Percentiles rank a stretch among this genome's conserved stretches.
Conservation (phyloP, 2,113 vertebrate species). For the Centropus unirufus region DNA sequence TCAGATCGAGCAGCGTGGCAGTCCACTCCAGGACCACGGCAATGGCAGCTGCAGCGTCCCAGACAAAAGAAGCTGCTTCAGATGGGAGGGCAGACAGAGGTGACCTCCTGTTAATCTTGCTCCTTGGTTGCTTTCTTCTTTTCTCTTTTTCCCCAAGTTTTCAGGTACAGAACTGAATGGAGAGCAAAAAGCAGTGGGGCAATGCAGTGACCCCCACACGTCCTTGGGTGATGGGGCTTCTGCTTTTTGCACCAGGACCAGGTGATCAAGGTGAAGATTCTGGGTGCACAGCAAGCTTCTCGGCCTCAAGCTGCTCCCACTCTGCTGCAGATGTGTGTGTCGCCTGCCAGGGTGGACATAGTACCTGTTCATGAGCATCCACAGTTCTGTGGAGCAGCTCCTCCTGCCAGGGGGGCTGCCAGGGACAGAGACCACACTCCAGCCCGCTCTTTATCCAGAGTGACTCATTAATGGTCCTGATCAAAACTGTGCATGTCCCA, state of each 20-base stretch:
- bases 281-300: fast-evolving
- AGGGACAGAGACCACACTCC: background rate
- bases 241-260: background rate
- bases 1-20: background rate
- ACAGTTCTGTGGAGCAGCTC: background rate
- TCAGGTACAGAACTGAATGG: background rate
- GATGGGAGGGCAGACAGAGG: background rate
- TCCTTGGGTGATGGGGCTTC: background rate
- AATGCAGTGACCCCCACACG: fast-evolving
- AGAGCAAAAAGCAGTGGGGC: background rate
- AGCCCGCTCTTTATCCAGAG: background rate
- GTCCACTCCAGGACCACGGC: background rate
- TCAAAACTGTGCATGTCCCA: fast-evolving
- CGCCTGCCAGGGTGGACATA: fast-evolving
- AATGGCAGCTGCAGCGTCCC: background rate
- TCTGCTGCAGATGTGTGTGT: fast-evolving
- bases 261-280: background rate
- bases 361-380: fast-evolving
- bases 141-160: background rate
- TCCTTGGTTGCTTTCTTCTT: background rate
- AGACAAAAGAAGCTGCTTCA: background rate
- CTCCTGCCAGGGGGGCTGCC: background rate
- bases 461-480: background rate
- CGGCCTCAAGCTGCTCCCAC: fast-evolving
- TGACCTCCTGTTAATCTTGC: fast-evolving